Percentiles rank a stretch among this genome's conserved stretches.
These are phyloP conservation scores for Melieria picta DNA, from an alignment of 2,888 invertebrate genomes.

Conservation along the genomic window DNA sequence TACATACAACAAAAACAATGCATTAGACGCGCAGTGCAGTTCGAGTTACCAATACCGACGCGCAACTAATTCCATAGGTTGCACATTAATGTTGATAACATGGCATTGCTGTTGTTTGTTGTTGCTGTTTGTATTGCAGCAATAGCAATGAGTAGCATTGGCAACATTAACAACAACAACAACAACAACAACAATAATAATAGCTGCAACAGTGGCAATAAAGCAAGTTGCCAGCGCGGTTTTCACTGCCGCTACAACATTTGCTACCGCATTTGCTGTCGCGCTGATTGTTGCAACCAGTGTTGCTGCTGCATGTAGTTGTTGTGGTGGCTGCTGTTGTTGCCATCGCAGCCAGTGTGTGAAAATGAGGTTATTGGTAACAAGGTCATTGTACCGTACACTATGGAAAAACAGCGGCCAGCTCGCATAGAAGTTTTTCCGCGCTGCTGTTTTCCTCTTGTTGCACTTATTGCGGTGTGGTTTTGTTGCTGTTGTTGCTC, in stretches of 20 bases:
- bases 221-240: too few species aligned
- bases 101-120: neutral
- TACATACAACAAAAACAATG: neutral
- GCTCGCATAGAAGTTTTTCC: too few species aligned
- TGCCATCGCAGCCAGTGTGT: slow-evolving; percentile 36
- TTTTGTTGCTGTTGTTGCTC: too few species aligned
- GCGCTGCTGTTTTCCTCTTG: too few species aligned
- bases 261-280: too few species aligned
- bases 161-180: slow-evolving; percentile 3
- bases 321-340: slow-evolving; percentile 8
- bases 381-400: slow-evolving; percentile 47
- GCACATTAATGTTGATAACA: neutral
- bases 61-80: too few species aligned
- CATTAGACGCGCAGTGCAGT: neutral
- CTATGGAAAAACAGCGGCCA: neutral
- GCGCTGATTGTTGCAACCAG: too few species aligned
- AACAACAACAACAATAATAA: slow-evolving; percentile 11
- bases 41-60: too few species aligned
- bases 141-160: slow-evolving; percentile 18
- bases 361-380: slow-evolving; percentile 53
- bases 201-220: too few species aligned
- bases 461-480: too few species aligned
- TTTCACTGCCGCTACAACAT: too few species aligned
- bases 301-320: neutral
- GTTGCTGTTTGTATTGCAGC: neutral